These are phyloP conservation scores for Colostygia pectinataria DNA, from an alignment of 2,888 invertebrate genomes.

Conservation along the genomic window DNA sequence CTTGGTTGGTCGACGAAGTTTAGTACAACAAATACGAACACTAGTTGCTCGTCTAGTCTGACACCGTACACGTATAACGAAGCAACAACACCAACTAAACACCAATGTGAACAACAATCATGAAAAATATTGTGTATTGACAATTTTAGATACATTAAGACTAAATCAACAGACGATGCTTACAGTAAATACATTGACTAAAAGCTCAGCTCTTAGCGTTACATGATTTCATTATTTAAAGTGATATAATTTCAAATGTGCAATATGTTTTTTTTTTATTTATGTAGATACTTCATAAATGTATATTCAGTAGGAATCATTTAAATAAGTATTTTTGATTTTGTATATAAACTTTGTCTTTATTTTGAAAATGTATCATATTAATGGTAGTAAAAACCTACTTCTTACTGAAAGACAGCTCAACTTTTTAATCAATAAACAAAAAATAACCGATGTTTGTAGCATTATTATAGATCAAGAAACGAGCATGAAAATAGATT, in stretches of 20 bases:
- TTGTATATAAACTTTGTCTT: too few relatives aligned
- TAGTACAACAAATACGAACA: constrained; percentile 57
- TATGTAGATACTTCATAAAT: too few relatives aligned
- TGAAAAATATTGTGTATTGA: constrained; percentile 47
- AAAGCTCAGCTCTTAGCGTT: constrained; percentile 56
- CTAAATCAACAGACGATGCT: constrained; percentile 22
- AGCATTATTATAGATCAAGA: background rate
- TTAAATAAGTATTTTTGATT: too few relatives aligned
- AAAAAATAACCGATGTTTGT: background rate
- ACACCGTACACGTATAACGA: constrained; percentile 60
- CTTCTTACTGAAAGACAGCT: background rate
- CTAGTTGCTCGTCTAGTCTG: constrained; percentile 65
- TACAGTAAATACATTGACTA: constrained; percentile 50
- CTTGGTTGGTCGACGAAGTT: constrained; percentile 47
- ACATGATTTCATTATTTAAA: constrained; percentile 42
- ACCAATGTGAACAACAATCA: constrained; percentile 51
- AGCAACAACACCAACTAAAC: constrained; percentile 81
- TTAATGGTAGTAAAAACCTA: background rate
- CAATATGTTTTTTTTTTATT: constrained; percentile 41
- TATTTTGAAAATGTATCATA: background rate
- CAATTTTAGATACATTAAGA: constrained; percentile 39
- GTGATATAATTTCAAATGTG: constrained; percentile 54
- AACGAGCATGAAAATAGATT: constrained; percentile 34
- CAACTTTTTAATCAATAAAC: background rate
- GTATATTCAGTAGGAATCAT: background rate